A percentile compares a stretch with the other conserved stretches of the same genome.
phyloP scores from a whole-genome alignment of 2,797 vertebrate genomes.

The Coregonus sp. region DNA sequence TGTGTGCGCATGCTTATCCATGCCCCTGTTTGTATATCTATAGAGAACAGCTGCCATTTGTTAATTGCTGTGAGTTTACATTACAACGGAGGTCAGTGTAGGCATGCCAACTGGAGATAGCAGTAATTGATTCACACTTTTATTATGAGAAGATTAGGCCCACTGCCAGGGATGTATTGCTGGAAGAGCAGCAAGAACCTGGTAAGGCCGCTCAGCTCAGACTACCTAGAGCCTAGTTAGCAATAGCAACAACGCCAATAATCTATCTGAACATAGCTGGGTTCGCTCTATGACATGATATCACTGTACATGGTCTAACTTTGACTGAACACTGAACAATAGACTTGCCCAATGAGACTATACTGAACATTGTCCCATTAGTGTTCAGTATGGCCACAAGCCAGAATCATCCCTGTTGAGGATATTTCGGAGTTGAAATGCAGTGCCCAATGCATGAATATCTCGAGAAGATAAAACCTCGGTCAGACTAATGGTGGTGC shows the following conservation, averaged over 20 bases:
- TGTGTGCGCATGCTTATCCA: slow-evolving; percentile 2
- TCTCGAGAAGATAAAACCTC: background rate
- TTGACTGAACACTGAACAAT: background rate
- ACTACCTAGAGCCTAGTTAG: background rate
- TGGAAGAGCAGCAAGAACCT: slow-evolving; percentile 19
- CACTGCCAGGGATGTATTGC: slow-evolving; percentile 48
- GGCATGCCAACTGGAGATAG: slow-evolving; percentile 63
- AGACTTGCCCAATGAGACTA: background rate
- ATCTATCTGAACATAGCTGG: no score
- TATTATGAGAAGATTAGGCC: slow-evolving; percentile 63
- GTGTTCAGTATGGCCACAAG: background rate
- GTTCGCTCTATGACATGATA: no score
- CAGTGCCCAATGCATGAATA: no score
- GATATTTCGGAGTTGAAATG: no score
- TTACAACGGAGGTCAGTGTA: slow-evolving; percentile 59
- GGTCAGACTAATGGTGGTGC: background rate
- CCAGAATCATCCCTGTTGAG: background rate
- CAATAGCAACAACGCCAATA: no score
- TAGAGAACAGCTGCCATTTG: slow-evolving; percentile 49
- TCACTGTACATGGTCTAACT: no score
- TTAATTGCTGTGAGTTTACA: slow-evolving; percentile 63
- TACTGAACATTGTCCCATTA: background rate
- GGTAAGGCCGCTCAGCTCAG: background rate
- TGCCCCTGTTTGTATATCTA: slow-evolving; percentile 28
- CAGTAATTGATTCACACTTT: slow-evolving; percentile 69